Base-by-base conservation (phyloP, 2,797 vertebrate genomes). In the Gymnoscopelus microlampas region DNA sequence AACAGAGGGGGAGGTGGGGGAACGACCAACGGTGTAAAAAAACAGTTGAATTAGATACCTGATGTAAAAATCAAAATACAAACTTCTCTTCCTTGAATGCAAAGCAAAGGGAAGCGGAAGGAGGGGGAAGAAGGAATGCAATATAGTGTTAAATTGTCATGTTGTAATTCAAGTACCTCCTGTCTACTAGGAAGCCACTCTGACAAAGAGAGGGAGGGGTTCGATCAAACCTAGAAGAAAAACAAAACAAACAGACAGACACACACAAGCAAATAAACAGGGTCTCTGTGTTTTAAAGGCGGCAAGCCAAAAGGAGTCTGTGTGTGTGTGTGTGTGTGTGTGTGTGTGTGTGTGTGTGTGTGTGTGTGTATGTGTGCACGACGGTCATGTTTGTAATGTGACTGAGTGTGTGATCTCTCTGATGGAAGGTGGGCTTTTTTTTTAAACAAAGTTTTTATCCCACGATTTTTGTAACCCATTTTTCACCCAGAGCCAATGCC, bases 51-150 rank as follows among this genome's bases (percentile, higher is more conserved):
- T 94, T 90, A 94, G 93, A 95, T 97, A 97, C 96, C 96, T 97
- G 95, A 96, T 97, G 94, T 97, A 97, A 97, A 97, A 97, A 97
- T 97, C 96, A 96, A 97, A 97, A 96, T 97, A 97, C 93, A 97
- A 96, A 94, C 96, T 97, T 95, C 96, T 95, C 94, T 97, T 97
- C 96, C 96, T 97, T 96, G 96, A 94, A 93, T 93, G 96, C 96
- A 95, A 95, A 95, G 92, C 91, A 95, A 95, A 95, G 88, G 88
- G 90, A 91, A 91, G 92, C 89, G 87, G 91, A 91, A 91, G 92
- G 89, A 87, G 91, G 84, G 84, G 86, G 75, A 68, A 91, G 83
- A 91, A 91, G 89, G 87, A 90, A 91, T 90, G 88, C 86, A 66
- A 85, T 82, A 85, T 81, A 89, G 81, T 59, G 82, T 93, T 90